Percentiles rank a stretch among this genome's conserved stretches.
These are phyloP conservation scores for Eristalis tenax DNA, from an alignment of 2,888 invertebrate genomes.

Conservation along the genomic window DNA sequence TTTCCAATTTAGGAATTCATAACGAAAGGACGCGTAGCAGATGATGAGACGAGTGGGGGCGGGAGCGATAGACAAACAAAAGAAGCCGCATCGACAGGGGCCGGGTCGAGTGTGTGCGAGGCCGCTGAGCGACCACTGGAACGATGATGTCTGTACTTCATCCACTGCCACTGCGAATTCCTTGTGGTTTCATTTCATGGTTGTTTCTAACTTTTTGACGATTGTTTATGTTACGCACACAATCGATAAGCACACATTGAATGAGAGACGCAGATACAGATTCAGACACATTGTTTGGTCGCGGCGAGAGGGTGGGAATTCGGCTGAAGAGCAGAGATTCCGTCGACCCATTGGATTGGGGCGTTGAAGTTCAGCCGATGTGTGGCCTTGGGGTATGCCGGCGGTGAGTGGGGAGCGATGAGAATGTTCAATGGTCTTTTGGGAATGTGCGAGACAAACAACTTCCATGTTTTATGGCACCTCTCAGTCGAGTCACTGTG, in stretches of 20 bases:
- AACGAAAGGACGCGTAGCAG: neutral
- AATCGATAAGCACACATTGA: neutral
- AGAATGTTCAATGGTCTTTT: no score
- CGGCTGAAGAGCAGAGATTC: neutral
- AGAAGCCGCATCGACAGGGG: neutral
- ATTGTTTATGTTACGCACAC: neutral
- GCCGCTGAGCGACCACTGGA: neutral
- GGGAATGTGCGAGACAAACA: no score
- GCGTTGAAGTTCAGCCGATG: neutral
- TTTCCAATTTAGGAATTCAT: constrained; percentile 28
- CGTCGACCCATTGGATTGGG: neutral
- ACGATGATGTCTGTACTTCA: no score
- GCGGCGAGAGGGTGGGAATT: neutral
- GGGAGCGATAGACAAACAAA: no score
- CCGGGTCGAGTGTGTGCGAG: neutral
- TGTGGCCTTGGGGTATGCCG: neutral
- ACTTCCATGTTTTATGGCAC: no score
- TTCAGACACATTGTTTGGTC: neutral
- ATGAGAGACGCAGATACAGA: neutral
- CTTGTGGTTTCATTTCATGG: neutral
- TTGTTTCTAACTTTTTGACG: neutral
- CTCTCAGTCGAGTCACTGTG: no score
- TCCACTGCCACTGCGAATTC: neutral
- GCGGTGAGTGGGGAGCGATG: no score
- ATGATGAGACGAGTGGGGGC: neutral